A percentile compares a stretch with the other conserved stretches of the same genome.
phyloP scores from a whole-genome alignment of 2,113 vertebrate genomes.

The Athene cunicularia region DNA sequence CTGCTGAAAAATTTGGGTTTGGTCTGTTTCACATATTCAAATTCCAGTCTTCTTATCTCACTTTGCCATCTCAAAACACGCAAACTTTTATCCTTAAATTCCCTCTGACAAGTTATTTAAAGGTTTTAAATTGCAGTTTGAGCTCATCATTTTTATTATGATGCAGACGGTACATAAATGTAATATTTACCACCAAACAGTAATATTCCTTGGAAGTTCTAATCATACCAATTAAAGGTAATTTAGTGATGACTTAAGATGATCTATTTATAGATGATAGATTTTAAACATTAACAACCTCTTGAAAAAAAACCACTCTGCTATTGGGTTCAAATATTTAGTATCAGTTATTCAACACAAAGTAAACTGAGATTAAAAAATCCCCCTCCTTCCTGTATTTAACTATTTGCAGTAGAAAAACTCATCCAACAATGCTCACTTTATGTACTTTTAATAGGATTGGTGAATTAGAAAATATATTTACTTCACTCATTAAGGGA shows the following conservation, averaged over 20 bases:
- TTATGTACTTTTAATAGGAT: background rate
- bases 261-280: constrained; percentile 13
- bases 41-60: background rate
- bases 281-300: background rate
- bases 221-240: background rate
- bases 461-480: background rate
- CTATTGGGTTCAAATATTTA: background rate
- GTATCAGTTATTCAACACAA: background rate
- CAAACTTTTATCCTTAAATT: background rate
- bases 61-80: background rate
- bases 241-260: constrained; percentile 1
- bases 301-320: background rate
- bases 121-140: background rate
- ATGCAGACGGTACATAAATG: background rate
- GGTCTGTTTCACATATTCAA: background rate
- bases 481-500: background rate
- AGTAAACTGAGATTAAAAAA: background rate
- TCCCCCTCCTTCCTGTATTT: background rate
- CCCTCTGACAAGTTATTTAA: background rate
- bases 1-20: background rate
- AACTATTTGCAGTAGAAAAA: background rate
- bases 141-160: background rate
- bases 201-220: background rate
- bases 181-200: background rate
- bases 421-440: background rate